Evolutionary conservation across 1,140 invertebrate genomes (phyloP).

Genomic region (Stenopsyche tienmushanensis): DNA sequence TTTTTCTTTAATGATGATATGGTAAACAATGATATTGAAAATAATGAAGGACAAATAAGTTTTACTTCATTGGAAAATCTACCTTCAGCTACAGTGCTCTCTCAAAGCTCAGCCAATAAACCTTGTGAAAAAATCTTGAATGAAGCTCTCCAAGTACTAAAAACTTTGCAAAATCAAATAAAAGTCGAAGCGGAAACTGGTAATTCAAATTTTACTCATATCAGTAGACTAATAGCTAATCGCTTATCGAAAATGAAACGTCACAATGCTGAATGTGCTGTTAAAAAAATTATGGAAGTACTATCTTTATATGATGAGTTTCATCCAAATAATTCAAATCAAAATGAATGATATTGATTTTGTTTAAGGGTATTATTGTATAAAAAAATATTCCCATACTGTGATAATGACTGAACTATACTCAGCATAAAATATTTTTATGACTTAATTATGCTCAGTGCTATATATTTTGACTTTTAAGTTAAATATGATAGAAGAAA

Average conservation of each 20-base stretch:
- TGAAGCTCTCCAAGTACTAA: constrained; percentile 21
- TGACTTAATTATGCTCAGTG: too few relatives aligned
- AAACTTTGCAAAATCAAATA: constrained; percentile 22
- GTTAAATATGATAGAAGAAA: too few relatives aligned
- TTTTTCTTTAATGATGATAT: background rate
- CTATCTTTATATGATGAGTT: background rate
- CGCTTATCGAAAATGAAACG: constrained; percentile 28
- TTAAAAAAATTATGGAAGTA: background rate
- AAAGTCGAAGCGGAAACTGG: constrained; percentile 4
- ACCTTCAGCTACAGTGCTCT: background rate
- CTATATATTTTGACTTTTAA: too few relatives aligned
- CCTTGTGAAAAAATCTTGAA: constrained; percentile 22
- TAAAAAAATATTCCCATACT: too few relatives aligned
- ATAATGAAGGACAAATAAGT: constrained; percentile 8
- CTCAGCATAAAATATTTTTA: too few relatives aligned
- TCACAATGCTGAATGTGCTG: constrained; percentile 24
- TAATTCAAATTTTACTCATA: constrained; percentile 23
- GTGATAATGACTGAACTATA: too few relatives aligned
- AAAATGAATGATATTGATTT: too few relatives aligned
- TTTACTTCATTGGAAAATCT: constrained; percentile 2
- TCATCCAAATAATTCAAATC: background rate
- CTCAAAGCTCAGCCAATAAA: constrained; percentile 13
- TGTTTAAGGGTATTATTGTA: too few relatives aligned
- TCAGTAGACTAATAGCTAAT: constrained; percentile 27
- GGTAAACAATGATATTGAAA: background rate